These are phyloP conservation scores for Sebastiscus tertius DNA, from an alignment of 2,797 vertebrate species.

Conservation along the genomic window DNA sequence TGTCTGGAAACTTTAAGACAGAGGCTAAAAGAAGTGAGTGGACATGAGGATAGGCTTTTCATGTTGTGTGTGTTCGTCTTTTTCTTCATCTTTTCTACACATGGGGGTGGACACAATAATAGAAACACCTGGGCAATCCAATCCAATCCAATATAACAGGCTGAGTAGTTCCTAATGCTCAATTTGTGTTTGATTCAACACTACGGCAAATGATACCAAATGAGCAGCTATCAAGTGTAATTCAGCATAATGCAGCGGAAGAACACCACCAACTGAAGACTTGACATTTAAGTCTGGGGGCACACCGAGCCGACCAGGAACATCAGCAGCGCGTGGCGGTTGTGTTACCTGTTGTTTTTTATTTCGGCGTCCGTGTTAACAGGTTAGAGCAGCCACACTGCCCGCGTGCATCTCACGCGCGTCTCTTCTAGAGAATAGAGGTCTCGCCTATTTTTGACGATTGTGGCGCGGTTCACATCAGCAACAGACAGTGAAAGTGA, in stretches of 20 bases:
- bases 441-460: too few relatives aligned
- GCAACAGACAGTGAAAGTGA: too few relatives aligned
- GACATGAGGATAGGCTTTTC: constrained; percentile 31
- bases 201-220: too few relatives aligned
- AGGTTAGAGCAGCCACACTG: too few relatives aligned
- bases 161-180: not conserved
- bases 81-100: not conserved
- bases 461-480: too few relatives aligned
- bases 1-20: constrained; percentile 59
- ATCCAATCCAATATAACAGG: not conserved
- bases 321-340: too few relatives aligned
- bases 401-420: too few relatives aligned
- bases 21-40: constrained; percentile 56
- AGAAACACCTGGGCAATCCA: not conserved
- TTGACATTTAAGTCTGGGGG: not conserved
- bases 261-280: not conserved
- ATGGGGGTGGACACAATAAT: not conserved
- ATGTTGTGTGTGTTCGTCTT: constrained; percentile 17
- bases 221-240: not conserved
- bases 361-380: too few relatives aligned
- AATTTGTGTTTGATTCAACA: not conserved
- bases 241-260: not conserved
- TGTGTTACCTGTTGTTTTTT: too few relatives aligned
- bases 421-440: too few relatives aligned
- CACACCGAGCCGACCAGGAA: too few relatives aligned